Evolutionary conservation across 35 echinoderm and acorn worm genomes (phyloP).

Genomic region (Hemicentrotus pulcherrimus): DNA sequence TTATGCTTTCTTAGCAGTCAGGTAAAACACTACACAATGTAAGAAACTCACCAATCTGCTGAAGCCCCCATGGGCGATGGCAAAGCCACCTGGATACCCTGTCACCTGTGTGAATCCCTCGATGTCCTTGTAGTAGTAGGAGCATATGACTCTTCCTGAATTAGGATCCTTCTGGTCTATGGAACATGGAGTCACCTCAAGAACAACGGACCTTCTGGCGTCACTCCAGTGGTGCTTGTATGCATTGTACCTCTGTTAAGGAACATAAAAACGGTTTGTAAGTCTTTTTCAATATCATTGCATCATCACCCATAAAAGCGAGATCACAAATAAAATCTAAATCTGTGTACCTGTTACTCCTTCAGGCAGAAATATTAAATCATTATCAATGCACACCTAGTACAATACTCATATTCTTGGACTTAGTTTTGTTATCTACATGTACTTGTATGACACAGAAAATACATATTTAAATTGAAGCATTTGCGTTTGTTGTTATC

Average conservation of each 20-base stretch:
- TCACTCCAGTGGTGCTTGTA: constrained; percentile 97
- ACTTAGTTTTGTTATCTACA: neutral
- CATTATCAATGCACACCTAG: too few species aligned
- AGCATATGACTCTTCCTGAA: constrained; percentile 60
- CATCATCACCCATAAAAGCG: neutral
- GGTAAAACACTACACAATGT: too few species aligned
- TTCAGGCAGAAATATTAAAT: too few species aligned
- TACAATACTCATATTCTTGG: too few species aligned
- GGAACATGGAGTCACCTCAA: constrained; percentile 79
- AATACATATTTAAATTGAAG: neutral
- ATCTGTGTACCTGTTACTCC: too few species aligned
- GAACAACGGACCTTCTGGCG: constrained; percentile 65
- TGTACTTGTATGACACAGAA: neutral
- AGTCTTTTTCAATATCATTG: neutral
- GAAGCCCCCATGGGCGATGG: constrained; percentile 91
- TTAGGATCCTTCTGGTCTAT: constrained; percentile 76
- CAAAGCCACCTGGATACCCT: constrained; percentile 95
- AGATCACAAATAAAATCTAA: too few species aligned
- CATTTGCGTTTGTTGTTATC: neutral
- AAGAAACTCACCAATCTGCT: constrained; percentile 88
- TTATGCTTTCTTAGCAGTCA: too few species aligned
- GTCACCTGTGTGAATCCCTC: constrained; percentile 96
- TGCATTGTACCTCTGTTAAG: constrained; percentile 82
- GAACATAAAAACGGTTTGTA: neutral
- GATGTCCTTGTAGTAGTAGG: constrained; percentile 96